Conservation (phyloP, 1,140 invertebrate species). For the Bombus sibiricus region DNA sequence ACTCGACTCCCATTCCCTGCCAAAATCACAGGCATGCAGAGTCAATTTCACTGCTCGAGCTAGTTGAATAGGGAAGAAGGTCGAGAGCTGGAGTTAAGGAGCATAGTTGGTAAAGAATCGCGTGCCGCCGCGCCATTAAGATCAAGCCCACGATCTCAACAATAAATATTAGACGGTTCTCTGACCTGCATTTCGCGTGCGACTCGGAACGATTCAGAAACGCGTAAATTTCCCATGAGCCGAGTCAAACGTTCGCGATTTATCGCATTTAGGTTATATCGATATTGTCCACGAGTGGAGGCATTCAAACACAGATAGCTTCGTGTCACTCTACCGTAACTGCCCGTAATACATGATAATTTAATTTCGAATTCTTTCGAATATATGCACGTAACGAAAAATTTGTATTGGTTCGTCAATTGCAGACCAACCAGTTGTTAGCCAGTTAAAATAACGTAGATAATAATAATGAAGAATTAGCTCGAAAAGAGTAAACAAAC, state of each 20-base stretch:
- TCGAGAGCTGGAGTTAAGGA: not conserved
- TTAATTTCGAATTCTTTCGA: not conserved
- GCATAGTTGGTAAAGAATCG: slow-evolving; percentile 24
- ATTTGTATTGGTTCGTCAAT: too few relatives aligned
- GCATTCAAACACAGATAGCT: not conserved
- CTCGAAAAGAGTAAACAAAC: not conserved
- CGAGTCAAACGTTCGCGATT: not conserved
- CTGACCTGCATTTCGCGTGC: slow-evolving; percentile 39
- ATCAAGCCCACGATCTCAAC: slow-evolving; percentile 10
- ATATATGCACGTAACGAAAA: not conserved
- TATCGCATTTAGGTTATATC: not conserved
- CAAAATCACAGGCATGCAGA: not conserved
- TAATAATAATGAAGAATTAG: not conserved
- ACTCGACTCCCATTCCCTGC: not conserved
- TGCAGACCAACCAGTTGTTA: too few relatives aligned
- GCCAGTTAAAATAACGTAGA: too few relatives aligned
- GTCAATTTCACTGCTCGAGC: not conserved
- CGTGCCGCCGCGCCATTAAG: slow-evolving; percentile 17
- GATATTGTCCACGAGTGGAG: too few relatives aligned
- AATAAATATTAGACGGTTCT: slow-evolving; percentile 40
- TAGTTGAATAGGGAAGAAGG: slow-evolving; percentile 9
- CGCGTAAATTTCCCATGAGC: not conserved
- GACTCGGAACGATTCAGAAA: not conserved
- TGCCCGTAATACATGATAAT: not conserved
- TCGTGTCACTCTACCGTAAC: not conserved